Conservation (phyloP, 1,140 invertebrate genomes). For the Mylabris phalerata region DNA sequence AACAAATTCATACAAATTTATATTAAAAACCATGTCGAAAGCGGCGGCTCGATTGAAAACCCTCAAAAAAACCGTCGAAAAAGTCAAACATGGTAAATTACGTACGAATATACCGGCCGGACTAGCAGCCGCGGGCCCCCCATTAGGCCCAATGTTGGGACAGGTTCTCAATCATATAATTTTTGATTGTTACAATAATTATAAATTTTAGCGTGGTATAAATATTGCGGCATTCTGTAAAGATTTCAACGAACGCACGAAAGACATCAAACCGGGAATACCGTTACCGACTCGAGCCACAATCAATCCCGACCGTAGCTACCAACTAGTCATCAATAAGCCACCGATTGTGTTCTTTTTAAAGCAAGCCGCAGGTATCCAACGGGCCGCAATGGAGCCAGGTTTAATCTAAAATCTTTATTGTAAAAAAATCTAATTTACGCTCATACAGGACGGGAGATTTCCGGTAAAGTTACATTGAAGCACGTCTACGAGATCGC, state of each 20-base stretch:
- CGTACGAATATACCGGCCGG: constrained; percentile 78
- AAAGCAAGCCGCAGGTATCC: constrained; percentile 90
- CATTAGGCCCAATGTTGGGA: constrained; percentile 84
- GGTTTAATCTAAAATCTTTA: constrained; percentile 42
- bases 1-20: no score
- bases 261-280: constrained; percentile 86
- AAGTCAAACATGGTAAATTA: constrained; percentile 68
- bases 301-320: constrained; percentile 82
- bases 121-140: constrained; percentile 78
- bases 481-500: constrained; percentile 99
- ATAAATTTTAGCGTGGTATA: constrained; percentile 71
- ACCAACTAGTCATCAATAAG: constrained; percentile 73
- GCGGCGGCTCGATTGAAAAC: constrained; percentile 55
- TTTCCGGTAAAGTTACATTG: constrained; percentile 82
- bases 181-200: background rate
- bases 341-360: constrained; percentile 84
- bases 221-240: constrained; percentile 97
- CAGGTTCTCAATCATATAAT: constrained; percentile 56
- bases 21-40: constrained; percentile 60
- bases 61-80: constrained; percentile 62
- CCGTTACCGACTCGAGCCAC: constrained; percentile 78
- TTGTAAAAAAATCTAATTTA: constrained; percentile 48
- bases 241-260: constrained; percentile 95
- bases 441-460: constrained; percentile 46
- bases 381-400: constrained; percentile 71